Percentiles rank a stretch among this genome's conserved stretches.
phyloP scores from a whole-genome alignment of 2,113 vertebrate genomes.

The Nipponia nippon region DNA sequence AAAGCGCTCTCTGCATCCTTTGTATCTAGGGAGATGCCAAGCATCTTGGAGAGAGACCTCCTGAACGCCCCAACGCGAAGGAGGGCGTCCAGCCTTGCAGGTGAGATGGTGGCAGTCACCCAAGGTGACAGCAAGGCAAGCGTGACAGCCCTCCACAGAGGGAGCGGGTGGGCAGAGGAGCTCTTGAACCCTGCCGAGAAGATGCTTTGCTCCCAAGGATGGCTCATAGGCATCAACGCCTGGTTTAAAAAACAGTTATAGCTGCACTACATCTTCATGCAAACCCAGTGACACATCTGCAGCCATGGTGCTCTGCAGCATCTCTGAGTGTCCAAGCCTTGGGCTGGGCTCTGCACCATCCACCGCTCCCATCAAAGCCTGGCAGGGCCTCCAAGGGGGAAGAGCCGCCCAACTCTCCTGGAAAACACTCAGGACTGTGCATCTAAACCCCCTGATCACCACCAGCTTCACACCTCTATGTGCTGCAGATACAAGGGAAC shows the following conservation, averaged over 20 bases:
- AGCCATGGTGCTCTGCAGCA: accelerated
- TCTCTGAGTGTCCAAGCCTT: not conserved
- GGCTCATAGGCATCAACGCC: not conserved
- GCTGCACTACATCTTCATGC: not conserved
- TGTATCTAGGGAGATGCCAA: not conserved
- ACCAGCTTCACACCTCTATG: not conserved
- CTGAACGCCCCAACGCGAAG: not conserved
- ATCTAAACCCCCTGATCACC: not conserved
- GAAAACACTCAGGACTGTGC: not conserved
- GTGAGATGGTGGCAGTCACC: not conserved
- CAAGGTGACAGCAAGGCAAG: not conserved
- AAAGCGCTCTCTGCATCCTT: not conserved
- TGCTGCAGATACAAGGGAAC: accelerated
- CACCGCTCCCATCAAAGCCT: not conserved
- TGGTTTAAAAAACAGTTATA: not conserved
- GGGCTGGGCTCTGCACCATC: not conserved
- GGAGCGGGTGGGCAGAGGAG: accelerated
- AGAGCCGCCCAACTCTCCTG: not conserved
- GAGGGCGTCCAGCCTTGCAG: not conserved
- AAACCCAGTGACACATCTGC: not conserved
- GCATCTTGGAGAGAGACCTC: not conserved
- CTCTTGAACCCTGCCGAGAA: not conserved
- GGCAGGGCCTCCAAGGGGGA: not conserved
- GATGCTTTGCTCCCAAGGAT: not conserved
- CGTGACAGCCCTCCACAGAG: not conserved